Percentiles rank a stretch among this genome's conserved stretches.
phyloP scores from a whole-genome alignment of 2,113 vertebrate genomes.

The Prietella phreatophila region DNA sequence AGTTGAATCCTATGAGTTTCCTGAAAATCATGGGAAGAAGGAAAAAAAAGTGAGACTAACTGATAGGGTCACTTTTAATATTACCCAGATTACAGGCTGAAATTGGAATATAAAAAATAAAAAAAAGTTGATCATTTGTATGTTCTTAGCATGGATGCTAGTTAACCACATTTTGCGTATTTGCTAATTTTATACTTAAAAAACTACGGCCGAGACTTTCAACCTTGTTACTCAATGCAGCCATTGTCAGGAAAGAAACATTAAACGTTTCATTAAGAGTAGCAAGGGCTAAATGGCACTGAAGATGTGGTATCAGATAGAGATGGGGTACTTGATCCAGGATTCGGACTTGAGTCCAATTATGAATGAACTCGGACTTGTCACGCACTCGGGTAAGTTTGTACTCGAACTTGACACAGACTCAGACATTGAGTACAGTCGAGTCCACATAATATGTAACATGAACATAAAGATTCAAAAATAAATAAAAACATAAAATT shows the following conservation, averaged over 20 bases:
- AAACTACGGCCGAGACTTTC: background rate
- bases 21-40: background rate
- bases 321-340: too few species aligned
- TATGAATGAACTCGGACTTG: too few species aligned
- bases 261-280: background rate
- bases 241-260: background rate
- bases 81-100: background rate
- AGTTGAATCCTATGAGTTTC: background rate
- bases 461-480: too few species aligned
- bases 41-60: background rate
- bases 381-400: too few species aligned
- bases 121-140: background rate
- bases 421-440: too few species aligned
- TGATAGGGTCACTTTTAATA: background rate
- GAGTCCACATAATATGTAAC: too few species aligned
- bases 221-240: background rate
- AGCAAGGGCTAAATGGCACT: background rate
- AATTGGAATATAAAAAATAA: background rate
- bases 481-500: too few species aligned
- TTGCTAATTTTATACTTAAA: background rate
- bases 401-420: too few species aligned
- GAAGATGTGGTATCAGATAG: background rate
- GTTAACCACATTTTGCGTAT: background rate
- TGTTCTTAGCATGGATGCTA: background rate
- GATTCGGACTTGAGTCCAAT: too few species aligned